Base-by-base conservation (phyloP, 2,888 invertebrate species). In the Monopis laevigella region DNA sequence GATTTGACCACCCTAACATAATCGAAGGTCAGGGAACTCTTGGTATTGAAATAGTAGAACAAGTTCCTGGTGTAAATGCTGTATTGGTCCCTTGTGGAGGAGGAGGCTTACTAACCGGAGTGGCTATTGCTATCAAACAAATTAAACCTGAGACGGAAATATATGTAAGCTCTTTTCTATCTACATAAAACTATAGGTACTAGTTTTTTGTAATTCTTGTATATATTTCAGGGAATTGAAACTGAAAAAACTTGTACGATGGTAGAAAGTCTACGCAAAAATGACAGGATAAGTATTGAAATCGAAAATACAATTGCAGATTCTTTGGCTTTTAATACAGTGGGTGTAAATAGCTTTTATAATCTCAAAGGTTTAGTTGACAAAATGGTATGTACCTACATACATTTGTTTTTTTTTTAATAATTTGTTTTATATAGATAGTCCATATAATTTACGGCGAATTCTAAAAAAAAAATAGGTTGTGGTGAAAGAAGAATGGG, bases 21-120 rank as follows among this genome's bases (percentile, higher is more conserved):
- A 87, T 98, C 71, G 94, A 96, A 39, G 97, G 97, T 0, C 96
- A 96, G 67, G 97, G 97, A 2, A 93, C 96, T 0, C 84, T 93
- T 56, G 97, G 94, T n/a, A 73, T 97, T 51, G 97, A 98, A 70
- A 92, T 97, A 40, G 66, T 94, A 14, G 96, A 97, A 54, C 93
- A 97, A 68, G 88, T 96, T 1, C 85, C 88, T 0, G 81, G 88
- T 40, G 85, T 93, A 4, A 96, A 98, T 64, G 96, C 96, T 0
- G 86, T 96, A 35, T 74, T 98, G 5, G 85, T 96, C 2, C 96
- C 97, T 0, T 90, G 94, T 0, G 97, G 97, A 0, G 97, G 96
- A 2, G 95, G 91, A n/a, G 95, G 97, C 1, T 82, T 97, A 0
- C 85, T 97, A 27, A 89, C 93, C 6, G 97, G 97, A 0, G 83